Base-by-base conservation (phyloP, 2,113 vertebrate genomes). In the Sinosuthora webbiana region DNA sequence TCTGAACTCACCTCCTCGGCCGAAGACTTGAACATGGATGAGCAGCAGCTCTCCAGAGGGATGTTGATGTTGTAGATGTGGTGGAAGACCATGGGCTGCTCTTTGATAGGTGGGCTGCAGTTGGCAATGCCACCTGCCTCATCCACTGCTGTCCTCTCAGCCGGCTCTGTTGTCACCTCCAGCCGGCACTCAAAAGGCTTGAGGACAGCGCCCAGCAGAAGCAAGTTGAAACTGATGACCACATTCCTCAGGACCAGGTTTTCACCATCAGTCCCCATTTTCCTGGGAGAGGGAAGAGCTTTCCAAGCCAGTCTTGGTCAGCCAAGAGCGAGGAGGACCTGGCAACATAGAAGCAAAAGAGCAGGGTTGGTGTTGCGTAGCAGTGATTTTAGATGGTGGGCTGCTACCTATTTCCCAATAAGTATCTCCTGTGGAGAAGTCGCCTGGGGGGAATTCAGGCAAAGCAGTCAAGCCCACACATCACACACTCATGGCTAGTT, bases 1-100 rank as follows among this genome's bases (percentile, higher is more conserved):
- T 98, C 98, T 12, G 97, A 97, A 93, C 98, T 98, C 90, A 97
- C 78, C 77, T 97, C 98, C 85, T 96, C 96, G 8, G 97, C 94
- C 0, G 97, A 97, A 71, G 98, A 89, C 77, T 99, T 99, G 88
- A 99, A 97, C 91, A 99, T 95, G 1, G 99, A 98, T 0, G 99
- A 98, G 97, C 99, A 99, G 84, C 99, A 98, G 56, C 98, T 99
- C 95, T 99, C 99, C 94, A 98, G 63, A 2, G 99, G 99, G 55
- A 99, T 98, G 16, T 99, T 99, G 92, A 99, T 99, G 97, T 99
- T 99, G 97, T 99, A 99, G 87, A 99, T 98, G 25, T 99, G 99
- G 97, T 99, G 99, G 96, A 99, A 99, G 94, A 99, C 97, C 97
- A 99, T 94, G 5, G 99, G 98, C 91, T 99, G 98, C 74, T 99